Evolutionary conservation across 2,888 invertebrate genomes (phyloP).

Genomic region (Heliconius ethilla): DNA sequence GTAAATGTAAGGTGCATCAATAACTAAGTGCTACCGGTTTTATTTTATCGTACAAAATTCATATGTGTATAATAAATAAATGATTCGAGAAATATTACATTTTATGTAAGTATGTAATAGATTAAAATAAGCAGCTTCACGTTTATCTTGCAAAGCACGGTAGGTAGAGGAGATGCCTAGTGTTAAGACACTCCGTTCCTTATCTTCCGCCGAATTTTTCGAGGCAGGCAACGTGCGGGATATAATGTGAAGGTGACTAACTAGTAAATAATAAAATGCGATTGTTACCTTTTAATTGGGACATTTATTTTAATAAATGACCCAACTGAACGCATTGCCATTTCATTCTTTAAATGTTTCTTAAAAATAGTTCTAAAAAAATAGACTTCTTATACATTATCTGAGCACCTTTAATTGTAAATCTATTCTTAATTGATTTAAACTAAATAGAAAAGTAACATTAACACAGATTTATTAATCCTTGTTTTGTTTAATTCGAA

Average conservation of each 20-base stretch:
- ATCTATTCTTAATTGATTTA: background rate
- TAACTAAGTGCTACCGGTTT: slow-evolving; percentile 1
- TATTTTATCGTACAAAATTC: background rate
- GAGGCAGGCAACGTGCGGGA: too few relatives aligned
- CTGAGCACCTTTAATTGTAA: background rate
- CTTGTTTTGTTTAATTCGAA: background rate
- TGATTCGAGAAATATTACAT: background rate
- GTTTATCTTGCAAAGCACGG: background rate
- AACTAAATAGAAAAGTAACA: background rate
- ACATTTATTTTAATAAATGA: too few relatives aligned
- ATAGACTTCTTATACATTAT: background rate
- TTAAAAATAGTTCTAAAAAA: background rate
- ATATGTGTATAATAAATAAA: background rate
- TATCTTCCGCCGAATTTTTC: background rate
- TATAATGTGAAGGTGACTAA: too few relatives aligned
- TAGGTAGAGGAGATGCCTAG: fast-evolving
- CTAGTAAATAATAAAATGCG: too few relatives aligned
- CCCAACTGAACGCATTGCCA: background rate
- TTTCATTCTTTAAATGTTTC: background rate
- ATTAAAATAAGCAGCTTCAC: too few relatives aligned
- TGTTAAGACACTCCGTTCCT: background rate
- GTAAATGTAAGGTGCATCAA: slow-evolving; percentile 4
- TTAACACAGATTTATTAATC: background rate
- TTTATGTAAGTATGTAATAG: background rate
- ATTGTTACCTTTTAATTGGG: too few relatives aligned